Percentiles rank a stretch among this genome's conserved stretches.
phyloP scores from a whole-genome alignment of 2,888 invertebrate genomes.

The Xylota sylvarum region DNA sequence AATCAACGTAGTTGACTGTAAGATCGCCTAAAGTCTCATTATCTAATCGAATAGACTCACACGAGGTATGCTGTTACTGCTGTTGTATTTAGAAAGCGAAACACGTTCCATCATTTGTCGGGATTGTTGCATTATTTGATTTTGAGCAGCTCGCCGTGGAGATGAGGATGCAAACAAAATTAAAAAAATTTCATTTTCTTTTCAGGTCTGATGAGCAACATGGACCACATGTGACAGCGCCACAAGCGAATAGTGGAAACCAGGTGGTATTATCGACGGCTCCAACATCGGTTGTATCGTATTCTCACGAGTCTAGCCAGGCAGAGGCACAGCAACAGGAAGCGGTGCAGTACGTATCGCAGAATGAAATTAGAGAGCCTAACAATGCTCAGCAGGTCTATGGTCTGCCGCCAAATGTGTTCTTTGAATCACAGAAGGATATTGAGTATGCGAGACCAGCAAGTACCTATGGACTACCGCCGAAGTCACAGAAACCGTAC shows the following conservation, averaged over 20 bases:
- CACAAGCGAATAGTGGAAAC: conserved; percentile 77
- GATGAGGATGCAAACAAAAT: conserved; percentile 49
- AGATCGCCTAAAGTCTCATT: conserved; percentile 44
- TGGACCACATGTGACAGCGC: conserved; percentile 78
- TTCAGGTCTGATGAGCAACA: conserved; percentile 75
- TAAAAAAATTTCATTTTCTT: conserved; percentile 50
- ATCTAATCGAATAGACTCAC: conserved; percentile 62
- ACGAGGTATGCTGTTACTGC: conserved; percentile 45
- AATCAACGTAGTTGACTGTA: conserved; percentile 30
- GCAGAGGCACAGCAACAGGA: conserved; percentile 56
- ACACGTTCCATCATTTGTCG: conserved; percentile 55
- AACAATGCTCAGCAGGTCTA: conserved; percentile 47
- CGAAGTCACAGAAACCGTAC: conserved; percentile 16
- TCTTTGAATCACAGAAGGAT: conserved; percentile 52
- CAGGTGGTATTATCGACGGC: conserved; percentile 43
- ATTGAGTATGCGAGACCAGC: conserved; percentile 54
- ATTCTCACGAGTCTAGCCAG: conserved; percentile 64
- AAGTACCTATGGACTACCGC: conserved; percentile 38
- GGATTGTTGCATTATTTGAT: conserved; percentile 43
- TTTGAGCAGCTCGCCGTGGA: conserved; percentile 12
- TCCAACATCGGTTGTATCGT: conserved; percentile 67
- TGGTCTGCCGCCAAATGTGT: conserved; percentile 40
- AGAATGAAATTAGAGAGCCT: conserved; percentile 70
- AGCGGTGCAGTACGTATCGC: conserved; percentile 76
- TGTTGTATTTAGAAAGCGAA: conserved; percentile 73